Conservation (phyloP, 2,888 invertebrate genomes). For the Norana najaformis region DNA sequence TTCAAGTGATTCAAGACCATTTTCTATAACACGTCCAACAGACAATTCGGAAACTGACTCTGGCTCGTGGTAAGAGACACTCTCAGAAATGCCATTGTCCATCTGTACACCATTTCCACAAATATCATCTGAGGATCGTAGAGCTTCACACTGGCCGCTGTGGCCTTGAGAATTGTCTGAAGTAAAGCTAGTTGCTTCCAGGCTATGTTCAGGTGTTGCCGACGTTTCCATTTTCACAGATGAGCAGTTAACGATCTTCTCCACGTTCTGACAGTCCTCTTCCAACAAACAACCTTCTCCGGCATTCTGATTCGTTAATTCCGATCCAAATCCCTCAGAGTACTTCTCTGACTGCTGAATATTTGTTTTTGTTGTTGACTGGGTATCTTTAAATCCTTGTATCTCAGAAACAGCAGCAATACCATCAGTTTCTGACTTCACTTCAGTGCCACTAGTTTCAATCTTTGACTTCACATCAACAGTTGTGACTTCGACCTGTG, state of each 20-base stretch:
- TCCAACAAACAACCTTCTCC: not conserved
- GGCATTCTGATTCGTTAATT: not conserved
- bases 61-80: not conserved
- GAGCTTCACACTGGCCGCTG: not conserved
- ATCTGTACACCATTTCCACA: not conserved
- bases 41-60: not conserved
- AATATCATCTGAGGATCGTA: not conserved
- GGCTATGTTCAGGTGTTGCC: not conserved
- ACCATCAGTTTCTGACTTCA: not conserved
- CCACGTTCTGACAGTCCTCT: not conserved
- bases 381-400: not conserved
- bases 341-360: not conserved
- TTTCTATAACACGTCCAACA: not conserved
- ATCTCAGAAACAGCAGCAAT: no score
- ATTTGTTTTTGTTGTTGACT: not conserved
- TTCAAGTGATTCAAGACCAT: not conserved
- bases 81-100: not conserved
- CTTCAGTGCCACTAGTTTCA: not conserved
- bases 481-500: not conserved
- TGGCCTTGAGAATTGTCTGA: not conserved
- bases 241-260: not conserved
- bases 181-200: not conserved
- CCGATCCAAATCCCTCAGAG: not conserved
- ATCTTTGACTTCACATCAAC: not conserved
- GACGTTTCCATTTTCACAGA: not conserved